phyloP scores from a whole-genome alignment of 2,888 invertebrate genomes.

The Lingula anatina region DNA sequence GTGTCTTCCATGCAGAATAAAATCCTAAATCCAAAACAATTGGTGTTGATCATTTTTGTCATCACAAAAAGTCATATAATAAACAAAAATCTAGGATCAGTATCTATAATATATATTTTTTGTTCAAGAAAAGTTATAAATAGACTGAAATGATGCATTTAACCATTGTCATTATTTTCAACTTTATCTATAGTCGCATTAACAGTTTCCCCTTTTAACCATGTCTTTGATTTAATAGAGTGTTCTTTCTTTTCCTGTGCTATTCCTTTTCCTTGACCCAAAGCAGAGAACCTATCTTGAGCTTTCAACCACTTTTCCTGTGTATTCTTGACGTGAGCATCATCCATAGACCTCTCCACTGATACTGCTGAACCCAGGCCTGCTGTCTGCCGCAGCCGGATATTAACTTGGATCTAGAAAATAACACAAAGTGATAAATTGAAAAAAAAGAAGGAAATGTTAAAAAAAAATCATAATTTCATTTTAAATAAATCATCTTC shows the following conservation, averaged over 20 bases:
- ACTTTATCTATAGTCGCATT: background rate
- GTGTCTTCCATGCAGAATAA: too few species aligned
- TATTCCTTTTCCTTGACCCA: background rate
- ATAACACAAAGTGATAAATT: background rate
- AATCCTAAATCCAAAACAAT: too few species aligned
- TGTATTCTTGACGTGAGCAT: too few species aligned
- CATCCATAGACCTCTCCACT: conserved; percentile 1
- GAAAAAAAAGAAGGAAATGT: background rate
- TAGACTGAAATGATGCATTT: too few species aligned
- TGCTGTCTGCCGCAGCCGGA: conserved; percentile 6
- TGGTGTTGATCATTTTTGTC: too few species aligned
- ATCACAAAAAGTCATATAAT: too few species aligned
- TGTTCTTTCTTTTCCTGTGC: background rate
- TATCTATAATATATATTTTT: too few species aligned
- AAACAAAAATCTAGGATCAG: too few species aligned
- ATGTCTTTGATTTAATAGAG: background rate
- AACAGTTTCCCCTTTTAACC: background rate
- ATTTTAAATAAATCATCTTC: background rate
- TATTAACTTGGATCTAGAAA: conserved; percentile 5
- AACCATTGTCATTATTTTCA: too few species aligned
- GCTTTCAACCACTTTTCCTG: conserved; percentile 6
- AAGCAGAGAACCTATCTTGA: conserved; percentile 3
- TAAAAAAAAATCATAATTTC: background rate
- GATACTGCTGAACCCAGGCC: conserved; percentile 8
- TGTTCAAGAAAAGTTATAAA: too few species aligned